Conservation (phyloP, 2,113 vertebrate genomes). For the Ictalurus punctatus region DNA sequence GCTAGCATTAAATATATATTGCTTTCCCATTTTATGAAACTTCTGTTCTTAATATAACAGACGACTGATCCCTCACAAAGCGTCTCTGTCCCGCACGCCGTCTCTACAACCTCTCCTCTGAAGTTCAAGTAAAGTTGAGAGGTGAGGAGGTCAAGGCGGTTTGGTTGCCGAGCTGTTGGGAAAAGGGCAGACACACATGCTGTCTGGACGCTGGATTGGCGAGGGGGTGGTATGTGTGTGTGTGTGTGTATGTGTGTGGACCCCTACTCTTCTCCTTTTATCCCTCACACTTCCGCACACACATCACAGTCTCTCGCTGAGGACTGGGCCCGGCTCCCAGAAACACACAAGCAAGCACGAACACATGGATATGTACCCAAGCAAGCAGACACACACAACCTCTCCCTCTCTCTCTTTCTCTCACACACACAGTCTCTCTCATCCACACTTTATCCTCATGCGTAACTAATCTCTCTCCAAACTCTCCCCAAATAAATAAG, state of each 20-base stretch:
- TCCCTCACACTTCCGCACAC: slow-evolving; percentile 45
- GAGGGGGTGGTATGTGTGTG: slow-evolving; percentile 26
- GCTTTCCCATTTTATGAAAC: neutral
- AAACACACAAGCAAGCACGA: slow-evolving; percentile 47
- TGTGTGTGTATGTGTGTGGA: slow-evolving; percentile 36
- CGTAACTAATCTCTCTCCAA: slow-evolving; percentile 19
- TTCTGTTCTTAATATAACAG: neutral
- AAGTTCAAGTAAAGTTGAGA: slow-evolving; percentile 86
- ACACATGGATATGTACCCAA: slow-evolving; percentile 44
- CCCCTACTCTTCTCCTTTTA: slow-evolving; percentile 45
- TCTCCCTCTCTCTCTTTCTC: neutral
- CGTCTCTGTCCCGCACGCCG: slow-evolving; percentile 50
- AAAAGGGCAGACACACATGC: slow-evolving; percentile 74
- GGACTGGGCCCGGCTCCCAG: slow-evolving; percentile 44
- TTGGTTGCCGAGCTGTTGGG: slow-evolving; percentile 76
- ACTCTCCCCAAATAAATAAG: slow-evolving; percentile 30
- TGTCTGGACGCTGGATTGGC: slow-evolving; percentile 50
- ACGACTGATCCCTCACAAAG: slow-evolving; percentile 38
- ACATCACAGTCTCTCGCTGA: slow-evolving; percentile 27
- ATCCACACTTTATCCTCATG: slow-evolving; percentile 28
- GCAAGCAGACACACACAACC: neutral
- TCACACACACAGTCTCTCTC: slow-evolving; percentile 25
- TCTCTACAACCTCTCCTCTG: slow-evolving; percentile 75
- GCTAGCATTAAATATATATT: neutral
- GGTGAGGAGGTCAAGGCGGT: slow-evolving; percentile 84